Percentiles rank a stretch among this genome's conserved stretches.
Conservation (phyloP, 2,113 vertebrate species). For the Pseudorectes ferrugineus region DNA sequence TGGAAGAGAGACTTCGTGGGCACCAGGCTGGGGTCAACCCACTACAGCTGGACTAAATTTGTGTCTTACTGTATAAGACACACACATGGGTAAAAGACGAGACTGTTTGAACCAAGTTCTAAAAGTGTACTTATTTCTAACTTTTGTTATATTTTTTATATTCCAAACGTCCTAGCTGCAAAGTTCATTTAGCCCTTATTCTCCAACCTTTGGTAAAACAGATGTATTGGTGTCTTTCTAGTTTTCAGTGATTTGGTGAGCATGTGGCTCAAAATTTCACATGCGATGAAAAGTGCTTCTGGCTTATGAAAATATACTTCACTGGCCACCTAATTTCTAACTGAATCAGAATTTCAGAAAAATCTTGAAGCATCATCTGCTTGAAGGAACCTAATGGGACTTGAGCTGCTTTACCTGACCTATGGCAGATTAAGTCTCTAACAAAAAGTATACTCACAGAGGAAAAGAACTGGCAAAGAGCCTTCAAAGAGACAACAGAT, state of each 20-base stretch:
- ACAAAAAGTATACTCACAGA: neutral
- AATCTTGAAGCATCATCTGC: neutral
- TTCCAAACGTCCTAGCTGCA: neutral
- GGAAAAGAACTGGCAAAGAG: neutral
- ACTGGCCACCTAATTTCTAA: neutral
- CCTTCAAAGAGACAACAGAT: conserved; percentile 1
- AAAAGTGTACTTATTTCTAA: neutral
- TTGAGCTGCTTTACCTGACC: neutral
- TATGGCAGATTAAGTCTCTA: neutral
- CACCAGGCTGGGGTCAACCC: neutral
- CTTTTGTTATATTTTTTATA: neutral
- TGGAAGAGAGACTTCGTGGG: neutral
- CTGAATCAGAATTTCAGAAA: neutral
- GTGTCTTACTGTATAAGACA: neutral
- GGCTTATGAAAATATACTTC: neutral
- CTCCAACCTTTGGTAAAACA: neutral
- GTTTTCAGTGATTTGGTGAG: neutral
- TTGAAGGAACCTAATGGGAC: neutral
- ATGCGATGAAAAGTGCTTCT: neutral
- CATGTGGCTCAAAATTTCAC: neutral
- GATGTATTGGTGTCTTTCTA: neutral
- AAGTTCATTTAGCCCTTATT: neutral
- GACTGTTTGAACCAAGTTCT: neutral
- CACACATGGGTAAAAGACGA: neutral
- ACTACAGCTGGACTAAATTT: neutral